These are phyloP conservation scores for Bombus waltoni DNA, from an alignment of 1,140 invertebrate genomes.

Conservation along the genomic window DNA sequence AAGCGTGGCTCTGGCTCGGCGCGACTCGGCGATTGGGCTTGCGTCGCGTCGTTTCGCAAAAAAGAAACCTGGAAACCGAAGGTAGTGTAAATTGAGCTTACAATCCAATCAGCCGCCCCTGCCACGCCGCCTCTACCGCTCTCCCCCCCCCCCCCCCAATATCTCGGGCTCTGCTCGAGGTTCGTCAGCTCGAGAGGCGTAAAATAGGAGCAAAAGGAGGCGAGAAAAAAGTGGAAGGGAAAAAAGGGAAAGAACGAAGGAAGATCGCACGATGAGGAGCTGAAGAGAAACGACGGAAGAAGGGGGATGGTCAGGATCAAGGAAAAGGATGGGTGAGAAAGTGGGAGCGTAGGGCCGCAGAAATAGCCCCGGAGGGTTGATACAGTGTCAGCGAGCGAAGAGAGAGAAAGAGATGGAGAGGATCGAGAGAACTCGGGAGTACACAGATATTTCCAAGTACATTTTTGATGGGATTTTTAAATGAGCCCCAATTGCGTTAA, in stretches of 20 bases:
- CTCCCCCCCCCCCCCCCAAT: not conserved
- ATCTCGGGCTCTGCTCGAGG: constrained; percentile 20
- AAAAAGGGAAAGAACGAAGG: not conserved
- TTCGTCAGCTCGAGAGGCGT: constrained; percentile 55
- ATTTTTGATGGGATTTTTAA: constrained; percentile 83
- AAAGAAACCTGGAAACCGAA: constrained; percentile 60
- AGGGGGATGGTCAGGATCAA: constrained; percentile 41
- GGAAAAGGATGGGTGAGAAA: constrained; percentile 43
- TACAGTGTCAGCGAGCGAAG: constrained; percentile 18
- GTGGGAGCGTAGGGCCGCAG: constrained; percentile 47
- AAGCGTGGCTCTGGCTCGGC: constrained; percentile 30
- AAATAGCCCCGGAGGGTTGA: constrained; percentile 61
- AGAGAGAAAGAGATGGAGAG: constrained; percentile 35
- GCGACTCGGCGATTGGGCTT: constrained; percentile 21
- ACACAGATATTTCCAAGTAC: constrained; percentile 73
- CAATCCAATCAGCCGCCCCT: constrained; percentile 77
- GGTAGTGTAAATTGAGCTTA: constrained; percentile 79
- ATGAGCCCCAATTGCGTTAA: constrained; percentile 81
- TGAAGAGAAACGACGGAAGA: constrained; percentile 1
- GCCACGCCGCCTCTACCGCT: constrained; percentile 30
- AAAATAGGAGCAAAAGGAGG: constrained; percentile 24
- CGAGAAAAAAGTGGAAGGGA: not conserved
- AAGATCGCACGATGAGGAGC: not conserved
- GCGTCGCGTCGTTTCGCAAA: constrained; percentile 18
- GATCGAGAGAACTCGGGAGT: constrained; percentile 44